These are phyloP conservation scores for Scytalopus superciliaris DNA, from an alignment of 2,113 vertebrate species.

Conservation along the genomic window DNA sequence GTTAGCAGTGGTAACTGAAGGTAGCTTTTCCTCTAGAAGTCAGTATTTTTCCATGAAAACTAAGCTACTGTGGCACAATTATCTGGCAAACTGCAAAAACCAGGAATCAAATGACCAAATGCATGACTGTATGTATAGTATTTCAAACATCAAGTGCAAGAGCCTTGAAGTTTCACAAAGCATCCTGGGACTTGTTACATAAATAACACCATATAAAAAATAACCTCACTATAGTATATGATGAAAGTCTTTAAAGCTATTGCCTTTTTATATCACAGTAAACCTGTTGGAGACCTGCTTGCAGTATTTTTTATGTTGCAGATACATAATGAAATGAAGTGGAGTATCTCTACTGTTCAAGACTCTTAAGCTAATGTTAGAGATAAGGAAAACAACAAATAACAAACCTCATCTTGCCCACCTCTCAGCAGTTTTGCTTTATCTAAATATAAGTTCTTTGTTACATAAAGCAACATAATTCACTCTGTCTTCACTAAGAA, in stretches of 20 bases:
- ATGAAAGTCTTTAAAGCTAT: background rate
- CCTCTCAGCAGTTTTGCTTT: background rate
- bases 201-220: background rate
- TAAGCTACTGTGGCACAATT: background rate
- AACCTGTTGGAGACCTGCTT: background rate
- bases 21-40: background rate
- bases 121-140: background rate
- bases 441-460: background rate
- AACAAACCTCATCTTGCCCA: background rate
- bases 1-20: background rate
- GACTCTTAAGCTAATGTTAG: background rate
- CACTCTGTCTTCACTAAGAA: background rate
- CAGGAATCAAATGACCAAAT: background rate
- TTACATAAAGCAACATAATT: background rate
- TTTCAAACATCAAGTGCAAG: background rate
- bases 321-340: background rate
- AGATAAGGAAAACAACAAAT: background rate
- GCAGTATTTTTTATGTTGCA: background rate
- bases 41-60: background rate
- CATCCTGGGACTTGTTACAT: background rate
- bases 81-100: background rate
- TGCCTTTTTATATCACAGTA: background rate
- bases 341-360: background rate
- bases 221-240: background rate
- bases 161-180: background rate